Evolutionary conservation across 92 coral and sea anemone species (phyloP), one percentile per base, ranked within the genome.

Genomic region (Porites divaricata): DNA sequence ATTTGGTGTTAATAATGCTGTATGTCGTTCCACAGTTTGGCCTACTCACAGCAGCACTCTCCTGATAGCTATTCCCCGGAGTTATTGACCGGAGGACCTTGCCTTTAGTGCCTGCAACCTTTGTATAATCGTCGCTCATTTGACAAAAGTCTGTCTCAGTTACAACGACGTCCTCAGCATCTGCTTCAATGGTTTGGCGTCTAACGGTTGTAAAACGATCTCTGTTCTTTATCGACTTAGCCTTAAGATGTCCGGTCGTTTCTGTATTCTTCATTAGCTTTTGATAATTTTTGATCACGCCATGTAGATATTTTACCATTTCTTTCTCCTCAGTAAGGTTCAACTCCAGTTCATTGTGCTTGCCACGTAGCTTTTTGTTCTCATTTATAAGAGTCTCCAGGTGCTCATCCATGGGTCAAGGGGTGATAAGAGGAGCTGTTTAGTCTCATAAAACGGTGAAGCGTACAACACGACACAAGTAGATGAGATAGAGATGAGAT

Each of bases 251-350:
- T 72, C 91, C 76, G 20, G 91, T 70, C 50, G 85, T 68, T 25
- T 80, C 88, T 49, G 90, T 82, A 54, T 86, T 90, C 68, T 76
- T 89, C 41, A 96, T 72, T 21, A 96, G 81, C 62, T 89, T 86
- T 73, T 97, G 95, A 84, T 97, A 97, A 85, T 90, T 95, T 75
- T 95, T 97, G 14, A 97, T 95, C 63, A 95, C 98, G 56, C 95
- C 93, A 79, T 93, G 91, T n/a, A 97, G 86, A 58, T 97, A 91
- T 57, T 72, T 92, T 0, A 97, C 99, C 91, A 97, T 89, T 58
- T 90, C 94, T 70, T 76, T 80, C 74, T 97, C 98, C 65, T 97
- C 99, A 11, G 83, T 83, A 28, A 97, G 87, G 67, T 93, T 90
- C 22, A 70, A 74, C 23, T 89, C 81, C 56, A 97, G 78, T 66